Percentiles rank a stretch among this genome's conserved stretches.
Conservation (phyloP, 1,140 invertebrate species). For the Procambarus virginalis region DNA sequence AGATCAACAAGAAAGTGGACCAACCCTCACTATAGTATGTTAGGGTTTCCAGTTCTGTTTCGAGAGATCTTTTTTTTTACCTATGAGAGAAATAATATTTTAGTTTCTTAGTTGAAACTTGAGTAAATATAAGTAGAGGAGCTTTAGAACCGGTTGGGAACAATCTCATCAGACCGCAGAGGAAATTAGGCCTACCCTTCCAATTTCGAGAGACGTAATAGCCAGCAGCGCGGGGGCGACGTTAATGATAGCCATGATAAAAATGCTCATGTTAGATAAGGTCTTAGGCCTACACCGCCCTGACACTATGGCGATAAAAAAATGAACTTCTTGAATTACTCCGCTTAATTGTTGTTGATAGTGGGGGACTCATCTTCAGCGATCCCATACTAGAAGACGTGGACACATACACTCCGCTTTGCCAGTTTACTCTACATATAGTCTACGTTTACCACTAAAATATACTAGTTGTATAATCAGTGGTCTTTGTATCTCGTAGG, state of each 20-base stretch:
- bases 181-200: conserved; percentile 28
- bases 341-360: neutral
- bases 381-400: too few species aligned
- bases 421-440: too few species aligned
- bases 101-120: neutral
- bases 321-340: neutral
- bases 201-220: neutral
- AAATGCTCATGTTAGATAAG: conserved; percentile 10
- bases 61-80: neutral
- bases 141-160: neutral
- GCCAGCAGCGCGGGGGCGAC: conserved; percentile 12
- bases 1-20: conserved; percentile 1
- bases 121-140: neutral
- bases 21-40: neutral
- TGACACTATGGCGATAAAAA: neutral
- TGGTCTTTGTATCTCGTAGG: too few species aligned
- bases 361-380: too few species aligned
- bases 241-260: conserved; percentile 36
- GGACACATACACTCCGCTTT: too few species aligned
- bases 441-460: too few species aligned
- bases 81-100: neutral
- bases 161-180: neutral
- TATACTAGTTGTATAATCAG: too few species aligned
- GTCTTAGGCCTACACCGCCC: neutral
- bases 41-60: neutral